A percentile compares a stretch with the other conserved stretches of the same genome.
These are phyloP conservation scores for Cassiopea xamachana DNA, from an alignment of 30 jellyfish, hydroid and myxozoan species.

Conservation along the genomic window DNA sequence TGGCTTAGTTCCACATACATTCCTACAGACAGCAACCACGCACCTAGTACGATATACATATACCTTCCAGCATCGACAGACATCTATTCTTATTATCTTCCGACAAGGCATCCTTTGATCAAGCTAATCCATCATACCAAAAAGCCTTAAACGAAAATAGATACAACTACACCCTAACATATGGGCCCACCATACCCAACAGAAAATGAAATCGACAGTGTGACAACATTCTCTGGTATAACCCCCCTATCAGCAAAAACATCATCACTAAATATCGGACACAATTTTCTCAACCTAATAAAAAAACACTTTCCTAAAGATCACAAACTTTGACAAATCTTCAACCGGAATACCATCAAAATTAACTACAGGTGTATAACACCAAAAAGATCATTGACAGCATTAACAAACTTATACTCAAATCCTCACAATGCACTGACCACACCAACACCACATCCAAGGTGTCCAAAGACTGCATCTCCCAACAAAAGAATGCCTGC, in stretches of 20 bases:
- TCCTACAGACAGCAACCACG: neutral
- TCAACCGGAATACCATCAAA: neutral
- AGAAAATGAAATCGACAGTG: slow-evolving; percentile 28
- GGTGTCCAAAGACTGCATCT: neutral
- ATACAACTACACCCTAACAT: slow-evolving; percentile 36
- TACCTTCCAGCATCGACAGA: slow-evolving; percentile 35
- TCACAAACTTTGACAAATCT: neutral
- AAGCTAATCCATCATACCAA: slow-evolving; percentile 54
- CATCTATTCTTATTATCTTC: slow-evolving; percentile 63
- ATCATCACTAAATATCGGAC: neutral
- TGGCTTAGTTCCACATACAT: too few relatives aligned
- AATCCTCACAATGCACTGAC: neutral
- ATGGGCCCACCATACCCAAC: slow-evolving; percentile 44
- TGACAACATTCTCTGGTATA: slow-evolving; percentile 37
- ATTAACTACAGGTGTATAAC: neutral
- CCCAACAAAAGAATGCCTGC: slow-evolving; percentile 12
- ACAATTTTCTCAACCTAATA: slow-evolving; percentile 37
- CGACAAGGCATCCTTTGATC: slow-evolving; percentile 65
- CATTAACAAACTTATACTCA: neutral
- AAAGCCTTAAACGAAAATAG: slow-evolving; percentile 51
- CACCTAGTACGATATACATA: neutral
- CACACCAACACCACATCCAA: neutral
- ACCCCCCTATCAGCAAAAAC: slow-evolving; percentile 40
- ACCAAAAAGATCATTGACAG: neutral
- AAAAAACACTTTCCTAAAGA: neutral